phyloP scores from a whole-genome alignment of 2,113 vertebrate species.

The human region DNA sequence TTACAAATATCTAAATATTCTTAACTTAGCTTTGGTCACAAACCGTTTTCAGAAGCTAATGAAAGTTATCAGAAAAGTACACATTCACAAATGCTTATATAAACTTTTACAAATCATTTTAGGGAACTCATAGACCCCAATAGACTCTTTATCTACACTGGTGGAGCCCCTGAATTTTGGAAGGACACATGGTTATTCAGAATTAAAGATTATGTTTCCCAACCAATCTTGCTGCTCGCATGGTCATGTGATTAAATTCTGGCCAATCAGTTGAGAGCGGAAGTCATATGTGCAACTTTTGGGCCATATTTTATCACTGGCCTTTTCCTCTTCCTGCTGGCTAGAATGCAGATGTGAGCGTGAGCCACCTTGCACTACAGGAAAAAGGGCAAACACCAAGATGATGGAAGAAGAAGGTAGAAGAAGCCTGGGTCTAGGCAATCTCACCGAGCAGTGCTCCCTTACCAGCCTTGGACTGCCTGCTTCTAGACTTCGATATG shows the following conservation, averaged over 20 bases:
- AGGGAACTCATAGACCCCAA: not conserved
- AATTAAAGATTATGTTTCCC: not conserved
- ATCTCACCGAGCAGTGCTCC: not conserved
- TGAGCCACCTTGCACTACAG: not conserved
- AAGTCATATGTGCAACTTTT: not conserved
- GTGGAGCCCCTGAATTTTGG: not conserved
- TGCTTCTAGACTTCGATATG: not conserved
- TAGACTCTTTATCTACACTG: not conserved
- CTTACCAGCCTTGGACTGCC: not conserved
- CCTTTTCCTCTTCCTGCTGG: not conserved
- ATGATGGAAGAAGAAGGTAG: not conserved
- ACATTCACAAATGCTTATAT: not conserved
- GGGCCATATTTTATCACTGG: not conserved
- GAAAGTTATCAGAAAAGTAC: not conserved
- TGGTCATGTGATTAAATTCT: not conserved
- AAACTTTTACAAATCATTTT: conserved; percentile 23
- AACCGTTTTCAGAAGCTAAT: not conserved
- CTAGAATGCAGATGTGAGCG: not conserved
- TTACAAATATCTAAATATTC: not conserved
- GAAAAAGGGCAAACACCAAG: not conserved
- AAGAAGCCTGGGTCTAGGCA: not conserved
- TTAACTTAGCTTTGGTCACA: not conserved
- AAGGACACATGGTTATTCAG: not conserved
- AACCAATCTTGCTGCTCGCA: not conserved
- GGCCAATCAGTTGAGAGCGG: not conserved